Evolutionary conservation across 2,797 vertebrate genomes (phyloP), one percentile per base, ranked within the genome.

Genomic region (Oryzias dopingdopingensis): DNA sequence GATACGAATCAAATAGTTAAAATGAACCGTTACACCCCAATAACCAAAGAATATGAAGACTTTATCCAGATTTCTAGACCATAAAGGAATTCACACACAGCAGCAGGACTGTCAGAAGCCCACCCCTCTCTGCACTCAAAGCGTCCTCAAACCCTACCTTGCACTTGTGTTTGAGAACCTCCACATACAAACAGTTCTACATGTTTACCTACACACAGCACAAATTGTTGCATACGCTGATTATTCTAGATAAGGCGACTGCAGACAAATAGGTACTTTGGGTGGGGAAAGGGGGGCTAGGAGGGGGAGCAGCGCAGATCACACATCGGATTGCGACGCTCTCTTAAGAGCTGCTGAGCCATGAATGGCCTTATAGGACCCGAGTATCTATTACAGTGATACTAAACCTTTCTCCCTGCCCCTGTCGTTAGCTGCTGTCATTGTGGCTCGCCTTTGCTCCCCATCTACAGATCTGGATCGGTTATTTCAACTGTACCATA

Each of bases 331-430:
- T 79, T 52, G 54, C 63, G 55, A 37, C 5, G 59, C 79, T 82
- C 77, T 82, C 78, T 88, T 87, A 79, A 81, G 77, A 84, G 75
- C 81, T 65, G 77, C 73, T 77, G 78, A 86, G 78, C 82, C 82
- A 84, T 81, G 82, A 88, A 84, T 75, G 86, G 76, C 59, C 82
- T 76, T 80, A 81, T 81, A 83, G 77, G 74, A 76, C 63, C 65
- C 0, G 2, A 24, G 75, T 79, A 83, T 89, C 86, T 15, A 52
- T 88, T 88, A 81, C 84, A 56, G 50, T 13, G 73, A 86, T 72
- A 86, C 72, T 29, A 54, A 70, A 84, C 68, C 70, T 54, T 43
- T 66, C 51, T 54, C 54, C 57, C 58, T 47, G 49, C 24, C 23
- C 50, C 55, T 20, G 52, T 55, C 37, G 24, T 56, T 60, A 14